phyloP scores from a whole-genome alignment of 2,888 invertebrate species.

The Parelbella ahira region DNA sequence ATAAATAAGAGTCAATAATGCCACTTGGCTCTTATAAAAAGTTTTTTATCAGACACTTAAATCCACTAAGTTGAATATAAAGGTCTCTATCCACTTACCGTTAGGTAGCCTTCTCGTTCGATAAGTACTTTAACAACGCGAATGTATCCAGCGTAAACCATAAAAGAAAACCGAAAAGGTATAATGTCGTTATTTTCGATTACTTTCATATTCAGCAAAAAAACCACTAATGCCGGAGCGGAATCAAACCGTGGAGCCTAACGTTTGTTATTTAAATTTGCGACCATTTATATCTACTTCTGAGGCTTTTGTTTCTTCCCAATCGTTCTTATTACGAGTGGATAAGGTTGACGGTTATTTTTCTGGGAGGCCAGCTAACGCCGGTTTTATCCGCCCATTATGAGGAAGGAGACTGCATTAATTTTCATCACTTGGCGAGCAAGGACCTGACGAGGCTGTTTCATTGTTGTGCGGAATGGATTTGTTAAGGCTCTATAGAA shows the following conservation, averaged over 20 bases:
- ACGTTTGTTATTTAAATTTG: conserved; percentile 30
- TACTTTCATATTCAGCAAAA: conserved; percentile 18
- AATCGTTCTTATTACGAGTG: not conserved
- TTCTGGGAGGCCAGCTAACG: not conserved
- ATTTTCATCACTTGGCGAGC: conserved; percentile 29
- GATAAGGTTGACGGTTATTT: conserved; percentile 3
- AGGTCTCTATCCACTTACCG: no score
- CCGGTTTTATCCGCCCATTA: conserved; percentile 8
- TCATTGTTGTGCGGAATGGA: conserved; percentile 28
- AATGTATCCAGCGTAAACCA: no score
- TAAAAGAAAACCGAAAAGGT: no score
- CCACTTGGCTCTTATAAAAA: no score
- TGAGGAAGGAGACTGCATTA: conserved; percentile 28
- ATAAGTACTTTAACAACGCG: no score
- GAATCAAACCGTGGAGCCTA: conserved; percentile 26
- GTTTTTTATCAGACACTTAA: no score
- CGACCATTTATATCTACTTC: conserved; percentile 12
- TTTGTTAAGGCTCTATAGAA: conserved; percentile 25
- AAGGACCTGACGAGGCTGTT: conserved; percentile 28
- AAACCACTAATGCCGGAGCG: conserved; percentile 25
- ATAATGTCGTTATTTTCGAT: no score
- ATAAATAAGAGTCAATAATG: no score
- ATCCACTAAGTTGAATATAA: no score
- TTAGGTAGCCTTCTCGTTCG: no score
- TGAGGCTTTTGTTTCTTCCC: not conserved